phyloP scores from a whole-genome alignment of 2,888 invertebrate genomes.

The Drosophila koepferae region DNA sequence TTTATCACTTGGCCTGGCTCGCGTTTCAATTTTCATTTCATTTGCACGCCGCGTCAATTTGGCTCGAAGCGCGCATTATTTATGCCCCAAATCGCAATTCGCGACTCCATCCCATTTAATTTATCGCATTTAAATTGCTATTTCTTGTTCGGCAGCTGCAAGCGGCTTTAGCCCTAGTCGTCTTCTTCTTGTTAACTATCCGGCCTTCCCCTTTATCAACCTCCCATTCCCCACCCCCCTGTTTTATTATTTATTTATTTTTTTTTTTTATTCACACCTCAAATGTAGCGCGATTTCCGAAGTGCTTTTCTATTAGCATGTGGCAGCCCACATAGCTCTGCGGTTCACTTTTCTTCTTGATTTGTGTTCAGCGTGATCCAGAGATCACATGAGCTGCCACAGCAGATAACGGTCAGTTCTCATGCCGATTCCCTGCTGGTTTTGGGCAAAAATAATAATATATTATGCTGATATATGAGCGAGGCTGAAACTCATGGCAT shows the following conservation, averaged over 20 bases:
- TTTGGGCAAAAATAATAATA: slow-evolving; percentile 19
- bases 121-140: slow-evolving; percentile 80
- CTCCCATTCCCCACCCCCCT: not conserved
- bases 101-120: slow-evolving; percentile 55
- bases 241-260: not conserved
- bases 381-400: slow-evolving; percentile 46
- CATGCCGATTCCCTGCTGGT: slow-evolving; percentile 47
- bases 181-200: slow-evolving; percentile 1
- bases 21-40: slow-evolving; percentile 81
- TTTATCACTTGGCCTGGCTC: slow-evolving; percentile 72
- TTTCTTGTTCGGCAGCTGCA: slow-evolving; percentile 65
- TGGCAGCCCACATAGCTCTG: slow-evolving; percentile 35
- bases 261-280: slow-evolving; percentile 63
- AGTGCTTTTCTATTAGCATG: slow-evolving; percentile 77
- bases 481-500: not conserved
- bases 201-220: not conserved
- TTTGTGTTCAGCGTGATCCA: slow-evolving; percentile 45
- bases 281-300: slow-evolving; percentile 70
- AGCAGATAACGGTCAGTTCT: slow-evolving; percentile 47
- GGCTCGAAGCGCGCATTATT: slow-evolving; percentile 58
- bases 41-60: slow-evolving; percentile 70
- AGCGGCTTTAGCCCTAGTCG: slow-evolving; percentile 16
- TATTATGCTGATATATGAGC: slow-evolving; percentile 13
- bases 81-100: slow-evolving; percentile 50
- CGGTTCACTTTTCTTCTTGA: slow-evolving; percentile 43